A percentile compares a stretch with the other conserved stretches of the same genome.
Evolutionary conservation across 2,113 vertebrate species (phyloP).

Genomic region (Puntigrus tetrazona): DNA sequence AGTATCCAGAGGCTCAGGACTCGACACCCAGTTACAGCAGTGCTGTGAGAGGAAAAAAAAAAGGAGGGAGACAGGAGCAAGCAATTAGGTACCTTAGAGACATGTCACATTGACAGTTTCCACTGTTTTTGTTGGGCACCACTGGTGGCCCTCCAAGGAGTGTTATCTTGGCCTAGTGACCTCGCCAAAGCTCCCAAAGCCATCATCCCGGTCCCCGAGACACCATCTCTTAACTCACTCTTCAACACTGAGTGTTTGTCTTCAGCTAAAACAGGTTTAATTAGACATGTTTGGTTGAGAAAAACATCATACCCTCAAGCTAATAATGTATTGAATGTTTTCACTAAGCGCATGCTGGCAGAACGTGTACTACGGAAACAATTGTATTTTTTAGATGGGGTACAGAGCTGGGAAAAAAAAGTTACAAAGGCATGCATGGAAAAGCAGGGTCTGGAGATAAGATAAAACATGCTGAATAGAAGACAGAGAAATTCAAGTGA

Average conservation of each 20-base stretch:
- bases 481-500: constrained; percentile 59
- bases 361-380: background rate
- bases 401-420: constrained; percentile 34
- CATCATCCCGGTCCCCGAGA: constrained; percentile 35
- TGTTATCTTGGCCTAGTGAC: constrained; percentile 31
- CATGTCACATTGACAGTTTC: constrained; percentile 45
- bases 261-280: constrained; percentile 40
- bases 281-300: constrained; percentile 35
- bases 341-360: constrained; percentile 1
- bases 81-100: constrained; percentile 46
- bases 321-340: constrained; percentile 1
- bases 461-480: constrained; percentile 54
- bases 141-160: constrained; percentile 31
- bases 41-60: constrained; percentile 73
- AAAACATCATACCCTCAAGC: constrained; percentile 14
- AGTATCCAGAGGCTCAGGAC: constrained; percentile 89
- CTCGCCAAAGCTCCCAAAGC: constrained; percentile 23
- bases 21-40: constrained; percentile 97
- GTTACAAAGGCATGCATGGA: constrained; percentile 57
- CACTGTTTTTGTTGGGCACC: constrained; percentile 39
- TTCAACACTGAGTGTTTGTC: constrained; percentile 40
- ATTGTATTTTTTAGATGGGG: constrained; percentile 12
- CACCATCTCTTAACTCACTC: constrained; percentile 29
- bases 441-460: constrained; percentile 56
- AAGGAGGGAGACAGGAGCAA: constrained; percentile 34